A percentile compares a stretch with the other conserved stretches of the same genome.
phyloP scores from a whole-genome alignment of 1,140 invertebrate species.

The Mylabris phalerata region DNA sequence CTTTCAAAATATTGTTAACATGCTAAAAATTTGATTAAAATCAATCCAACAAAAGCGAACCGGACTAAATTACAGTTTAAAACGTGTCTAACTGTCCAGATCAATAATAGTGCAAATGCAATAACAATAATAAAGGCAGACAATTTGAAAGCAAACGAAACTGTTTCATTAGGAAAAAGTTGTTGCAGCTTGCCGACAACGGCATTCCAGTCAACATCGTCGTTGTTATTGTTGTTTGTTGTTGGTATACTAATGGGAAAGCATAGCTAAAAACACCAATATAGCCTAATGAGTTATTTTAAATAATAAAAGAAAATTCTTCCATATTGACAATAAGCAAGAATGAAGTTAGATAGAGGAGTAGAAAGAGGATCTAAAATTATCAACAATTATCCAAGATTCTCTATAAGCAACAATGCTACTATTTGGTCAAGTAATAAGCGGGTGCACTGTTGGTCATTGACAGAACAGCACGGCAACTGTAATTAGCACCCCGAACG shows the following conservation, averaged over 20 bases:
- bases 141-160: not conserved
- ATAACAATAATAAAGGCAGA: too few species aligned
- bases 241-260: too few species aligned
- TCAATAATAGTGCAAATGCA: too few species aligned
- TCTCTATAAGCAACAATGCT: not conserved
- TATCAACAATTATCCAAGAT: not conserved
- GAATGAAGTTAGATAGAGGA: not conserved
- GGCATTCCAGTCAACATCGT: conserved; percentile 1
- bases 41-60: too few species aligned
- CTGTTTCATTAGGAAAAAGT: conserved; percentile 3
- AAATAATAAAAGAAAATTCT: not conserved
- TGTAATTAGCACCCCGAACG: conserved; percentile 27
- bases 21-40: too few species aligned
- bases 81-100: too few species aligned
- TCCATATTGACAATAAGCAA: not conserved
- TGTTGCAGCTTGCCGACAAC: not conserved
- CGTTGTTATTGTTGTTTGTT: too few species aligned
- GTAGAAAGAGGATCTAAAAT: conserved; percentile 17
- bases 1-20: too few species aligned
- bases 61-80: too few species aligned
- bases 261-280: too few species aligned
- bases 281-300: not conserved
- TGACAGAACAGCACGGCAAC: conserved; percentile 23
- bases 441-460: conserved; percentile 23
- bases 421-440: conserved; percentile 27